Evolutionary conservation across 2,797 vertebrate species (phyloP).

Genomic region (Gastrophryne carolinensis): DNA sequence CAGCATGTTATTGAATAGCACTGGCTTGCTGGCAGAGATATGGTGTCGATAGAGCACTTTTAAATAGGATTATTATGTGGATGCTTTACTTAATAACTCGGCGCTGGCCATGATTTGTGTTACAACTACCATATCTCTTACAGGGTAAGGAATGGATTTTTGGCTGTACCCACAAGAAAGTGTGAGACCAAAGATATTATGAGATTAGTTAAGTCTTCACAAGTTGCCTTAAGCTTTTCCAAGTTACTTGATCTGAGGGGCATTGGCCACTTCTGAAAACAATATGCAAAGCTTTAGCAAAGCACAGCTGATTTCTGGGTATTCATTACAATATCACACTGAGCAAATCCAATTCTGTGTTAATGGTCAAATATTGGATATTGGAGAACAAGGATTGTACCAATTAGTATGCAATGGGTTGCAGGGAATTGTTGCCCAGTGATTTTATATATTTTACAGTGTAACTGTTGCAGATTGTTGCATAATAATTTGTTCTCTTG

Average conservation of each 20-base stretch:
- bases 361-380: slow-evolving; percentile 9
- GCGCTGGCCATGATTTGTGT: slow-evolving; percentile 57
- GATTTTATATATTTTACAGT: neutral
- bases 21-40: neutral
- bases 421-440: neutral
- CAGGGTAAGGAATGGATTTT: slow-evolving; percentile 56
- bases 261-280: slow-evolving; percentile 22
- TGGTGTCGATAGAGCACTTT: slow-evolving; percentile 18
- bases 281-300: neutral
- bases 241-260: slow-evolving; percentile 10
- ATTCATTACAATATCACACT: neutral
- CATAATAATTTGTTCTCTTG: too few relatives aligned
- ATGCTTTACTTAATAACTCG: slow-evolving; percentile 63
- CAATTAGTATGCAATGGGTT: neutral
- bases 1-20: slow-evolving; percentile 19
- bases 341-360: neutral
- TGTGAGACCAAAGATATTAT: slow-evolving; percentile 59
- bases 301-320: slow-evolving; percentile 8
- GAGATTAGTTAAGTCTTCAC: slow-evolving; percentile 49
- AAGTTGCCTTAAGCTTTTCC: slow-evolving; percentile 14
- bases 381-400: neutral
- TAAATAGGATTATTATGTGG: slow-evolving; percentile 51
- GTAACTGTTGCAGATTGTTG: too few relatives aligned
- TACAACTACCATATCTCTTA: slow-evolving; percentile 55
- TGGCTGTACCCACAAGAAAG: slow-evolving; percentile 57